These are phyloP conservation scores for Montifringilla adamsi DNA, from an alignment of 2,113 vertebrate species.

Conservation along the genomic window DNA sequence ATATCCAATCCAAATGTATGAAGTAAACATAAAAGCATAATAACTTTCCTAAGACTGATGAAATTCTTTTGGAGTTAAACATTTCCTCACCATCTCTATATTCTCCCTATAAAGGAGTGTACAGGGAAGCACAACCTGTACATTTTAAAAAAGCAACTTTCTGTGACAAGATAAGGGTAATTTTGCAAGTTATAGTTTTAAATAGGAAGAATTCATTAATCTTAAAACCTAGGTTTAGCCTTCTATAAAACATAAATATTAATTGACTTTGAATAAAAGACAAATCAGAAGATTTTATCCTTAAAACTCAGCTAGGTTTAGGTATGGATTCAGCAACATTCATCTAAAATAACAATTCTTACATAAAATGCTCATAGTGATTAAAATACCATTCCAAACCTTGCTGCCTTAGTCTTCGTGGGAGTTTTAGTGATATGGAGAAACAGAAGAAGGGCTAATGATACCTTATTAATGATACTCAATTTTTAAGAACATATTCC, in stretches of 20 bases:
- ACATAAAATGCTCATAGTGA: neutral
- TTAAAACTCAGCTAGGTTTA: neutral
- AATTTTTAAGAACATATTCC: conserved; percentile 35
- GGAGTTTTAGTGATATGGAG: neutral
- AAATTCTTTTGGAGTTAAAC: neutral
- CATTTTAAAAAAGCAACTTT: neutral
- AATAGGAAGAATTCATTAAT: neutral
- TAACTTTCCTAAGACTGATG: neutral
- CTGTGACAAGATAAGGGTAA: neutral
- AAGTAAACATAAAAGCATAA: neutral
- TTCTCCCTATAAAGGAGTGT: neutral
- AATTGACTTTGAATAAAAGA: neutral
- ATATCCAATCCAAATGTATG: neutral
- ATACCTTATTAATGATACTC: conserved; percentile 38
- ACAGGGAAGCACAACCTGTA: neutral
- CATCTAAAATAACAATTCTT: neutral
- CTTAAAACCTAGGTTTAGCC: neutral
- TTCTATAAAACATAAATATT: neutral
- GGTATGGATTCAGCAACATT: neutral
- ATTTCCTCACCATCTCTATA: neutral
- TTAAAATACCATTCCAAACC: neutral
- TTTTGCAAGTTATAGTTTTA: neutral
- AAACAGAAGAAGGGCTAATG: neutral
- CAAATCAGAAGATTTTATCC: neutral
- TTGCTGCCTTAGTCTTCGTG: conserved; percentile 17